A percentile compares a stretch with the other conserved stretches of the same genome.
Evolutionary conservation across 2,888 invertebrate species (phyloP).

Genomic region (Galeruca laticollis): DNA sequence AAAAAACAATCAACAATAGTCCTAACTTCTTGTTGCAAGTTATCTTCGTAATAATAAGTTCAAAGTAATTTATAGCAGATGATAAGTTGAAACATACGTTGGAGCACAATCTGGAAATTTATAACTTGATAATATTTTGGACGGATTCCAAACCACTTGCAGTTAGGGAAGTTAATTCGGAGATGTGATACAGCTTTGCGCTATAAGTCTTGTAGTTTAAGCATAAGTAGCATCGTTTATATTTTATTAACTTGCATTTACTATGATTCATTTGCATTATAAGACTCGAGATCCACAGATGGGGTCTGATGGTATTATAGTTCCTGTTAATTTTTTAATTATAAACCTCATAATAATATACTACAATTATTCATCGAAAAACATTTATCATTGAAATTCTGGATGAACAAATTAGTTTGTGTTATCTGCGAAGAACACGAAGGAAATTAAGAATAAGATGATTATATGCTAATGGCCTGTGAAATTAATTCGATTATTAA

Average conservation of each 20-base stretch:
- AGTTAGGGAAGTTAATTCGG: constrained; percentile 29
- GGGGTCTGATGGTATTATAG: no score
- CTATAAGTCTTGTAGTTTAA: constrained; percentile 28
- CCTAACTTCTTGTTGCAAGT: constrained; percentile 9
- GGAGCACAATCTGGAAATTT: constrained; percentile 35
- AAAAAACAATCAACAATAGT: background rate
- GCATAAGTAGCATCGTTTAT: constrained; percentile 25
- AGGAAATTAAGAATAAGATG: no score
- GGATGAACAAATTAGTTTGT: no score
- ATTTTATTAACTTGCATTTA: constrained; percentile 32
- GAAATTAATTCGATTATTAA: no score
- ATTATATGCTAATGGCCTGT: no score
- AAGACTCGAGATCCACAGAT: no score
- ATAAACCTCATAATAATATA: no score
- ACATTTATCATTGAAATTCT: no score
- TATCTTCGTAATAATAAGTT: constrained; percentile 28
- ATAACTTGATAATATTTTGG: constrained; percentile 34
- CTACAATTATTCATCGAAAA: no score
- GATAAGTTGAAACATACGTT: constrained; percentile 35
- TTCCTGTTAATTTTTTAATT: no score
- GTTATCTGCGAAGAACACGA: no score
- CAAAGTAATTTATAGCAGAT: constrained; percentile 22
- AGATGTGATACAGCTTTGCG: constrained; percentile 18
- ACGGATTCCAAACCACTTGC: constrained; percentile 38
- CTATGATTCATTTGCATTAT: constrained; percentile 9